Base-by-base conservation (phyloP, 1,140 invertebrate genomes). In the Diorhabda elongata region DNA sequence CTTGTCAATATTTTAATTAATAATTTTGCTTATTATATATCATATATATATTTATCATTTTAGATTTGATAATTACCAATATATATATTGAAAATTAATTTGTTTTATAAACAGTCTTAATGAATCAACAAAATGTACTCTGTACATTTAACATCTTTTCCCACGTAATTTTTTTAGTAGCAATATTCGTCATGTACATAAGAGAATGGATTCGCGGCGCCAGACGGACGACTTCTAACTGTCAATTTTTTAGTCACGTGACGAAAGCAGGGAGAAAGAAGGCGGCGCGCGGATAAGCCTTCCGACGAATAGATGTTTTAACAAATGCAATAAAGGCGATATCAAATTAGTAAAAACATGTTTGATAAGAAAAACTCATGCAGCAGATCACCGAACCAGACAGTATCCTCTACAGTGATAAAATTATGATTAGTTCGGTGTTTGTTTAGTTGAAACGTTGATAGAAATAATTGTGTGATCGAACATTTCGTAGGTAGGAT, bases 181-280 rank as follows among this genome's bases (percentile, higher is more conserved):
- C 26, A 26, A 26, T 26, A 26, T 26, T 26, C 26, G 1, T 26
- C 26, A 1, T 26, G 26, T 26, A 26, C 26, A 26, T 26, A 26
- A 26, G 26, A 26, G 26, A 26, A 26, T 26, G 26, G 26, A 26
- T 26, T 26, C 26, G 26, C 26, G 26, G 26, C 26, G 26, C 26
- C 26, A 26, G 26, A 26, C 26, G 26, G 26, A 26, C 26, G 52
- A 56, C 52, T 7, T 56, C 52, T 26, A 42, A 11, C 58, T 43
- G 42, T 62, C n/a, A n/a, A 11, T 61, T 62, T 62, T n/a, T 6
- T 44, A 44, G 9, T 62, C 61, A 62, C 61, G 61, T 62, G 61
- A 44, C 11, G 41, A 41, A 41, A 62, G 43, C 41, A 42, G 41
- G 61, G 61, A 43, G 8, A 9, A 43, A 42, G 42, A n/a, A 62